A percentile compares a stretch with the other conserved stretches of the same genome.
These are phyloP conservation scores for Cossypha heuglini DNA, from an alignment of 2,797 vertebrate species.

Conservation along the genomic window DNA sequence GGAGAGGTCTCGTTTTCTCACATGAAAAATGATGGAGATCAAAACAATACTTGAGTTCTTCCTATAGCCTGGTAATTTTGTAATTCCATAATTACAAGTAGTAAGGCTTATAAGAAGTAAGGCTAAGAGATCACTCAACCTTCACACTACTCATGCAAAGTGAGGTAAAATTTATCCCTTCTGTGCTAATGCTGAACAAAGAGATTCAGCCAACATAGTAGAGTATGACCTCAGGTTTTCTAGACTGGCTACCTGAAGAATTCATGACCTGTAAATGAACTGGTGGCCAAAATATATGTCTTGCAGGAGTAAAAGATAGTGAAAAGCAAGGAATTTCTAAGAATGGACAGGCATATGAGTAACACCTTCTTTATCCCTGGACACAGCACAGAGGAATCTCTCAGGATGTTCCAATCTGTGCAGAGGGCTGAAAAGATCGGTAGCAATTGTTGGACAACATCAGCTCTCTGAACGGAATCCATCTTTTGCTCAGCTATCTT, in stretches of 20 bases:
- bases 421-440: neutral
- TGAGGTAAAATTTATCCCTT: neutral
- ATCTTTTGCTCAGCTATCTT: neutral
- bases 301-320: neutral
- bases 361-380: neutral
- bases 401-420: neutral
- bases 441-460: neutral
- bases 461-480: neutral
- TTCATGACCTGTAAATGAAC: neutral
- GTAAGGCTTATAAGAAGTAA: neutral
- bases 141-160: neutral
- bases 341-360: neutral
- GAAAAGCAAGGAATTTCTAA: neutral
- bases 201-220: neutral
- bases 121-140: neutral
- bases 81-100: neutral
- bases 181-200: neutral
- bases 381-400: neutral
- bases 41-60: neutral
- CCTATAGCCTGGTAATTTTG: neutral
- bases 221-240: neutral
- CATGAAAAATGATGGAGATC: neutral
- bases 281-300: neutral
- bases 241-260: neutral
- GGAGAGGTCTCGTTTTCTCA: neutral